Evolutionary conservation across 2,888 invertebrate genomes (phyloP).

Genomic region (Lacanobia wlatinum): DNA sequence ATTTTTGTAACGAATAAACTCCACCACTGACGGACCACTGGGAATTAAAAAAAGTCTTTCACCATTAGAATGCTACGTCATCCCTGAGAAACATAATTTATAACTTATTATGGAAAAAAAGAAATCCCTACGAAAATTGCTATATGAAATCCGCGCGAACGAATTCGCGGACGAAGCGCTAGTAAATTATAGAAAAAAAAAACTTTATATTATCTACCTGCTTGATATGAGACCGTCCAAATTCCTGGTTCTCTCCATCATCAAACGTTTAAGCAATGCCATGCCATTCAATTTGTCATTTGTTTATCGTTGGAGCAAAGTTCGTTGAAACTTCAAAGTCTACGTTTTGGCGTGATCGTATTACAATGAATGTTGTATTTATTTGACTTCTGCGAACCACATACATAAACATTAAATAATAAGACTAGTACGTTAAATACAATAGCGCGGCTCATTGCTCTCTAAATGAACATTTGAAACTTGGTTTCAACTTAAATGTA

Average conservation of each 20-base stretch:
- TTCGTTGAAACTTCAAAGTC: slow-evolving; percentile 16
- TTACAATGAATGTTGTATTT: slow-evolving; percentile 60
- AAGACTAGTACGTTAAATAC: slow-evolving; percentile 35
- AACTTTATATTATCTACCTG: too few species aligned
- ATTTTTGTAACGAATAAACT: too few species aligned
- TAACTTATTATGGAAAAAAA: too few species aligned
- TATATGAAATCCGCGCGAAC: too few species aligned
- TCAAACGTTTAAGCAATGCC: not conserved
- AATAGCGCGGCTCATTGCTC: slow-evolving; percentile 44
- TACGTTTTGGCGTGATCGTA: slow-evolving; percentile 36
- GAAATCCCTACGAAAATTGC: too few species aligned
- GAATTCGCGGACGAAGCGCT: too few species aligned
- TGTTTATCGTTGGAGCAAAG: slow-evolving; percentile 22
- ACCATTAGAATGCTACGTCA: too few species aligned
- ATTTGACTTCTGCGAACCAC: slow-evolving; percentile 58
- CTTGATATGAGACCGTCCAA: not conserved
- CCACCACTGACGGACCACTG: too few species aligned
- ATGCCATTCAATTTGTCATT: not conserved
- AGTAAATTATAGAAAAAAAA: too few species aligned
- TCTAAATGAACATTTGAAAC: slow-evolving; percentile 28
- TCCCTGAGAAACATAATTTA: too few species aligned
- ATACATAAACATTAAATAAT: slow-evolving; percentile 56
- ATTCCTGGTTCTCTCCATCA: too few species aligned
- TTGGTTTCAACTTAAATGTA: slow-evolving; percentile 17
- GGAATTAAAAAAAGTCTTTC: too few species aligned